Evolutionary conservation across 1,140 invertebrate genomes (phyloP).

Genomic region (Glossosoma conforme): DNA sequence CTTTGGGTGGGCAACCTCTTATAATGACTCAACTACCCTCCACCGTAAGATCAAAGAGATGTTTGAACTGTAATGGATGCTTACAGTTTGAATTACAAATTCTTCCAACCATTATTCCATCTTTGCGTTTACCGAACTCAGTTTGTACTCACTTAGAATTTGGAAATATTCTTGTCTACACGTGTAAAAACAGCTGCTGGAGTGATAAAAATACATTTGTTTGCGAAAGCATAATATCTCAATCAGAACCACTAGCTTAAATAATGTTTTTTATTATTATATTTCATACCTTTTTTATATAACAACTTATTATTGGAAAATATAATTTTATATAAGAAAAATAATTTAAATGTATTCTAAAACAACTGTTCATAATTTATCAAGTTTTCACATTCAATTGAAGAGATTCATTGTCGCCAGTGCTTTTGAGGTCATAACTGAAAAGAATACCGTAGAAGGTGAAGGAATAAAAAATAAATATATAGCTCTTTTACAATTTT

Average conservation of each 20-base stretch:
- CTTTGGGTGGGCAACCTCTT: slow-evolving; percentile 57
- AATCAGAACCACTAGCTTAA: slow-evolving; percentile 61
- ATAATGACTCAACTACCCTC: slow-evolving; percentile 55
- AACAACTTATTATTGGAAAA: too few relatives aligned
- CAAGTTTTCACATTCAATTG: too few relatives aligned
- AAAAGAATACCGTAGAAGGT: too few relatives aligned
- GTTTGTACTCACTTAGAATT: slow-evolving; percentile 60
- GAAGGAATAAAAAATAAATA: too few relatives aligned
- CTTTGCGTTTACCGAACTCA: slow-evolving; percentile 51
- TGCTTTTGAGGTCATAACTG: too few relatives aligned
- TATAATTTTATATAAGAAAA: too few relatives aligned
- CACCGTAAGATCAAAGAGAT: slow-evolving; percentile 47
- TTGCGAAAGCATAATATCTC: slow-evolving; percentile 64
- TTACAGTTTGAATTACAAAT: slow-evolving; percentile 72
- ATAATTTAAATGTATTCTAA: too few relatives aligned
- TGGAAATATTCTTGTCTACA: slow-evolving; percentile 69
- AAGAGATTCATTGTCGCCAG: too few relatives aligned
- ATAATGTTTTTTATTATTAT: too few relatives aligned
- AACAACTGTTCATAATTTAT: too few relatives aligned
- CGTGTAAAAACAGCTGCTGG: slow-evolving; percentile 73
- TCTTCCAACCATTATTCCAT: slow-evolving; percentile 69
- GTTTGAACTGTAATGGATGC: slow-evolving; percentile 62
- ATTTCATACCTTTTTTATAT: too few relatives aligned
- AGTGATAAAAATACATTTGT: slow-evolving; percentile 54
- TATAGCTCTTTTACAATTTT: too few relatives aligned